A percentile compares a stretch with the other conserved stretches of the same genome.
These are phyloP conservation scores for Spodoptera picta DNA, from an alignment of 2,888 invertebrate species.

Conservation along the genomic window DNA sequence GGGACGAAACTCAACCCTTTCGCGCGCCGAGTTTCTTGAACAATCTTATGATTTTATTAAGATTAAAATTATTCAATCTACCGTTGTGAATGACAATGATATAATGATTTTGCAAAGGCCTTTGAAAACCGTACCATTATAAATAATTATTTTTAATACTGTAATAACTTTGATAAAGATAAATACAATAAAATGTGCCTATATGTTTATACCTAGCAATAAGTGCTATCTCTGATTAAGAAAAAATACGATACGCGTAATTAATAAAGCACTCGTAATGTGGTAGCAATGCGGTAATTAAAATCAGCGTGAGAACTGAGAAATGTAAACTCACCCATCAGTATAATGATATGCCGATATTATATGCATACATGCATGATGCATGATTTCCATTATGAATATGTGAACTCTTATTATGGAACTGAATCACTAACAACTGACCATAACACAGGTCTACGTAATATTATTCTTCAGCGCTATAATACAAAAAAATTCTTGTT, in stretches of 20 bases:
- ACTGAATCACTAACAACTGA: slow-evolving; percentile 3
- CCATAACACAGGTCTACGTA: slow-evolving; percentile 1
- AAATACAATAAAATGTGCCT: neutral
- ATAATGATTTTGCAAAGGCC: slow-evolving; percentile 13
- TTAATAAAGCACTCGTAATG: slow-evolving; percentile 9
- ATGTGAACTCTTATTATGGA: too few species aligned
- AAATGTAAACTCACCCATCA: slow-evolving; percentile 24
- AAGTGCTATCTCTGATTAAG: slow-evolving; percentile 25
- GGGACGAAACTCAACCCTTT: slow-evolving; percentile 38
- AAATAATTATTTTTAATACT: too few species aligned
- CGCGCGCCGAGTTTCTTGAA: slow-evolving; percentile 19
- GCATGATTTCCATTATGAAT: too few species aligned
- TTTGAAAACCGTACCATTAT: slow-evolving; percentile 1
- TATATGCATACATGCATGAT: neutral
- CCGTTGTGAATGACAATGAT: slow-evolving; percentile 35
- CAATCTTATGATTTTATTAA: slow-evolving; percentile 46
- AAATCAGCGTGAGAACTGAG: slow-evolving; percentile 44
- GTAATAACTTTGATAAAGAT: too few species aligned
- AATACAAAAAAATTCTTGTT: too few species aligned
- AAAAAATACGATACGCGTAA: slow-evolving; percentile 28
- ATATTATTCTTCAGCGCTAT: neutral
- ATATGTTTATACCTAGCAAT: slow-evolving; percentile 10
- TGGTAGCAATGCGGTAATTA: slow-evolving; percentile 22
- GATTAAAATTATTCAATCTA: slow-evolving; percentile 43
- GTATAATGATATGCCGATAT: slow-evolving; percentile 16